Base-by-base conservation (phyloP, 2,113 vertebrate genomes). In the Scopus umbretta region DNA sequence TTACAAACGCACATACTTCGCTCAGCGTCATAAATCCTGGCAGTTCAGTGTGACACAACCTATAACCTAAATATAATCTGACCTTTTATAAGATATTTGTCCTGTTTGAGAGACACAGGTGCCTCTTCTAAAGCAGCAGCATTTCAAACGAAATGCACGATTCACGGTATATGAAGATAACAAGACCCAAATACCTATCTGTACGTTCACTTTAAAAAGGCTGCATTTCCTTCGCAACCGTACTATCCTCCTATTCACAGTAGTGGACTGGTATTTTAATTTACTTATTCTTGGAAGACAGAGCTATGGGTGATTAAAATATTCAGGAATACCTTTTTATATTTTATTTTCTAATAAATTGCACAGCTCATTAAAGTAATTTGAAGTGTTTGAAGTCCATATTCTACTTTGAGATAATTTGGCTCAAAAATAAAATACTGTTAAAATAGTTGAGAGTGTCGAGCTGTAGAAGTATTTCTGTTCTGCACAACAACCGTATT, bases 231-330 rank as follows among this genome's bases (percentile, higher is more conserved):
- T 32, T 36, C 63, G 4, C 65, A 80, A 26, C 40, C 22, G 0
- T 1, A 1, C 25, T 14, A 1, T 7, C 27, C 23, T 29, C 11
- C 11, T 9, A 13, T 6, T n/a, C 42, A 0, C 23, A 1, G 27
- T 4, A 3, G 16, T 3, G 36, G 25, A 20, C 26, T 18, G 15
- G 42, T 30, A 13, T 18, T 47, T 68, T 18, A 16, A 68, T 74
- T 38, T 22, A 9, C 32, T 55, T 27, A 4, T 45, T 43, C 43
- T 32, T 11, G 13, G 74, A 58, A 45, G 50, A 32, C 2, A 10
- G 63, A 66, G 45, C 21, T 13, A 18, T 1, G 34, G 38, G 30
- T 9, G 16, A 71, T 29, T 34, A 34, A 94, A 82, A 42, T 21
- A 23, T 3, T 20, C 26, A 6, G 11, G 42, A 17, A 22, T 25